Conservation (phyloP, 2,113 vertebrate species). For the Oreochromis niloticus region DNA sequence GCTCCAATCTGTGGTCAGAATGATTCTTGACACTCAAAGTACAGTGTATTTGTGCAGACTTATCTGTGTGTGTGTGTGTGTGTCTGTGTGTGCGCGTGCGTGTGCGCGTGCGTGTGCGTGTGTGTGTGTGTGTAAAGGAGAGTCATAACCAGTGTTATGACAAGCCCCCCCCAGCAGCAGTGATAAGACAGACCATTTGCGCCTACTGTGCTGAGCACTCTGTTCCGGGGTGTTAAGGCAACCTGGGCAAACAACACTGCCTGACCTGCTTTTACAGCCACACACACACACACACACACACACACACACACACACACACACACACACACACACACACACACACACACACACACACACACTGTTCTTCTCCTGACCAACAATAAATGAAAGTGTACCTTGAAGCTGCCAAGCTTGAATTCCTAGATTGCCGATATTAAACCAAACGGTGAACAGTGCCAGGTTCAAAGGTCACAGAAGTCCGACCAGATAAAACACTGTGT, state of each 20-base stretch:
- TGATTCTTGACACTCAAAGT: not conserved
- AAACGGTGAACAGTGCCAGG: not conserved
- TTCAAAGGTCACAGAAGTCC: not conserved
- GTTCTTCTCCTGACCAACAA: not conserved
- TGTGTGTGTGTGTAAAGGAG: not conserved
- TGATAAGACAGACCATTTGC: conserved; percentile 62
- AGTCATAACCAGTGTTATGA: conserved; percentile 57
- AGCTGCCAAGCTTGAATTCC: not conserved
- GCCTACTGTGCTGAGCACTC: conserved; percentile 62
- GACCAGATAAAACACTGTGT: not conserved
- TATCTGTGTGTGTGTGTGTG: not conserved
- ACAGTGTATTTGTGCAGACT: not conserved
- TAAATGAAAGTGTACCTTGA: not conserved
- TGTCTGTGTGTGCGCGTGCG: not conserved
- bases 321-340: not conserved
- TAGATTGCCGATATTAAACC: not conserved
- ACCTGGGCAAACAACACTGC: conserved; percentile 53
- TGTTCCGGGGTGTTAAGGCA: conserved; percentile 56
- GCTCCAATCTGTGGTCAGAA: conserved; percentile 11
- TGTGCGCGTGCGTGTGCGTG: not conserved
- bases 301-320: not conserved
- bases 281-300: too few species aligned
- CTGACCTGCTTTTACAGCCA: conserved; percentile 61
- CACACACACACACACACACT: not conserved
- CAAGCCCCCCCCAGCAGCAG: conserved; percentile 36